Percentiles rank a stretch among this genome's conserved stretches.
Conservation (phyloP, 2,888 invertebrate species). For the Sarcophaga caerulescens region DNA sequence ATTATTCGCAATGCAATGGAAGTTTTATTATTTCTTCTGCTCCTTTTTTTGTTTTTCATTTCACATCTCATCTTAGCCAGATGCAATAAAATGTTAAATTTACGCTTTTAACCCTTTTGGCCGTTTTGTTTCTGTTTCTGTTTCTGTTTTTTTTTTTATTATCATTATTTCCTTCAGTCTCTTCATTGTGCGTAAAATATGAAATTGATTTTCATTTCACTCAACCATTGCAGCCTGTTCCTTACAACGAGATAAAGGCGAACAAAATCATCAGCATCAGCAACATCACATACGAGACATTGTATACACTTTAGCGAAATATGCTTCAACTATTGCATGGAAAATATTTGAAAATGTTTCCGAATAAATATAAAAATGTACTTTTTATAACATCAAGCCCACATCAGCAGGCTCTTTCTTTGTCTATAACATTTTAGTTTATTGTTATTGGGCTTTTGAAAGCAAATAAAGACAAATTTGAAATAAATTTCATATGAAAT, state of each 20-base stretch:
- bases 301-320: background rate
- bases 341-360: conserved; percentile 26
- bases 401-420: background rate
- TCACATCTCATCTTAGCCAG: background rate
- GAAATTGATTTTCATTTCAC: conserved; percentile 46
- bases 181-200: conserved; percentile 13
- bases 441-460: conserved; percentile 13
- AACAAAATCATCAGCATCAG: conserved; percentile 6
- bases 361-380: conserved; percentile 25
- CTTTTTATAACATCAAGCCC: background rate
- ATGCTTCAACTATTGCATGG: background rate
- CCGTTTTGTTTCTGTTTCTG: background rate
- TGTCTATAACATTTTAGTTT: background rate
- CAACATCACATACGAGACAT: conserved; percentile 11
- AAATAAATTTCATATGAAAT: conserved; percentile 27
- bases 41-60: background rate
- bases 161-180: background rate
- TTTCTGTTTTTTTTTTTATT: background rate
- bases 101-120: conserved; percentile 23
- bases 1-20: conserved; percentile 1
- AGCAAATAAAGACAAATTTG: background rate
- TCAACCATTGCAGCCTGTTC: background rate
- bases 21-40: background rate
- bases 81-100: conserved; percentile 46
- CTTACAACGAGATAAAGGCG: background rate